Evolutionary conservation across 2,113 vertebrate species (phyloP).

Genomic region (Salvelinus alpinus): DNA sequence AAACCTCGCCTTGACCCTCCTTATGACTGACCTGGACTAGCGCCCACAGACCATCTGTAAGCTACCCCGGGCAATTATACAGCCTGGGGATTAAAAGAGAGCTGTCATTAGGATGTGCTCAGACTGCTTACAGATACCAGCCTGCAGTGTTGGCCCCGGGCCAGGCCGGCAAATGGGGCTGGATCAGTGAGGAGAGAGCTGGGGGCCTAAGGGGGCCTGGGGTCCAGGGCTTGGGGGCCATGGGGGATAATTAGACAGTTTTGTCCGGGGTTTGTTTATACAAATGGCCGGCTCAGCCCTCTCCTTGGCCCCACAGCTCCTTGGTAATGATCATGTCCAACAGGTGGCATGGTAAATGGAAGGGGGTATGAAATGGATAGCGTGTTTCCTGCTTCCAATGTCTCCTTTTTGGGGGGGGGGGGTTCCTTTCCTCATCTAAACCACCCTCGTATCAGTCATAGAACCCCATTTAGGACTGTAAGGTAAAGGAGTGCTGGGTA

Average conservation of each 20-base stretch:
- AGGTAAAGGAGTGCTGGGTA: slow-evolving; percentile 38
- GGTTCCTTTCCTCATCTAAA: slow-evolving; percentile 58
- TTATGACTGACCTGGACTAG: slow-evolving; percentile 73
- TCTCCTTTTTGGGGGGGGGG: slow-evolving; percentile 61
- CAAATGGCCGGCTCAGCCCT: slow-evolving; percentile 92
- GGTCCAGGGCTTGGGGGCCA: slow-evolving; percentile 69
- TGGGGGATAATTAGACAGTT: slow-evolving; percentile 93
- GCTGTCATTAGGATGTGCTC: slow-evolving; percentile 85
- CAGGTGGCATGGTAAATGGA: slow-evolving; percentile 92
- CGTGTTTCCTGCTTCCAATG: slow-evolving; percentile 83
- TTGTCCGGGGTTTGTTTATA: slow-evolving; percentile 92
- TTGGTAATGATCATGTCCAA: slow-evolving; percentile 90
- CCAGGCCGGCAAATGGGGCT: slow-evolving; percentile 80
- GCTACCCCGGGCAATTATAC: slow-evolving; percentile 83
- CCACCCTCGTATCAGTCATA: slow-evolving; percentile 29
- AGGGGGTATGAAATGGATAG: slow-evolving; percentile 88
- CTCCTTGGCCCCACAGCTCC: slow-evolving; percentile 63
- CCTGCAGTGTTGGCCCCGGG: slow-evolving; percentile 80
- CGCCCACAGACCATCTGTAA: slow-evolving; percentile 82
- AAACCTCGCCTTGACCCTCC: slow-evolving; percentile 74
- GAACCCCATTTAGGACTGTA: slow-evolving; percentile 43
- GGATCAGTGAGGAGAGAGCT: slow-evolving; percentile 62
- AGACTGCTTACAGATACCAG: slow-evolving; percentile 85
- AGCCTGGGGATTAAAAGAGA: slow-evolving; percentile 79
- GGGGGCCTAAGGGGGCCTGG: slow-evolving; percentile 51